phyloP scores from a whole-genome alignment of 2,797 vertebrate genomes.

The Aphelocoma californica region DNA sequence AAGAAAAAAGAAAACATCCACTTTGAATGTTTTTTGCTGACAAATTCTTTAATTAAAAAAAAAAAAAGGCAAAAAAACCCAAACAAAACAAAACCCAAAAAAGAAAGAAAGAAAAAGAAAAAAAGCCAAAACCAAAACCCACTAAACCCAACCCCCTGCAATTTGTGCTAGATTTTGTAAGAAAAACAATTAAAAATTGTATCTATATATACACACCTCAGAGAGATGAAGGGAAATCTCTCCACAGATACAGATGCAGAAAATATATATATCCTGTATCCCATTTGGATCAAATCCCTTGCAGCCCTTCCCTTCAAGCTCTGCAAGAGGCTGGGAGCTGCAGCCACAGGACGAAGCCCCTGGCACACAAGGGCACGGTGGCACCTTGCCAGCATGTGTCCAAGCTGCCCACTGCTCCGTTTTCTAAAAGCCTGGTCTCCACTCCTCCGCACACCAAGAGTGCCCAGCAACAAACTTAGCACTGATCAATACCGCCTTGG shows the following conservation, averaged over 20 bases:
- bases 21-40: not conserved
- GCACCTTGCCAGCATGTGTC: not conserved
- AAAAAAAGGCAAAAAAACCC: not conserved
- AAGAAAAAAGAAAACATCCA: not conserved
- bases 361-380: fast-evolving
- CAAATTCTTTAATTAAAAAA: not conserved
- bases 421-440: not conserved
- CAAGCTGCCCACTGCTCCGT: not conserved
- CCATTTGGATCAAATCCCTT: not conserved
- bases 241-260: not conserved
- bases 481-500: not conserved
- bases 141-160: not conserved
- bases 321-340: not conserved
- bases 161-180: not conserved
- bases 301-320: not conserved
- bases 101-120: not conserved
- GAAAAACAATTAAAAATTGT: not conserved
- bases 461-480: not conserved
- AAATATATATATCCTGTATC: not conserved
- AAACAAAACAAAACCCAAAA: not conserved
- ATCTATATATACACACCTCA: not conserved
- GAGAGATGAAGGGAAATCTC: not conserved
- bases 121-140: not conserved
- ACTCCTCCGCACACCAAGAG: not conserved
- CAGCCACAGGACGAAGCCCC: not conserved